Percentiles rank a stretch among this genome's conserved stretches.
Evolutionary conservation across 2,888 invertebrate genomes (phyloP).

Genomic region (Oasisia sp.): DNA sequence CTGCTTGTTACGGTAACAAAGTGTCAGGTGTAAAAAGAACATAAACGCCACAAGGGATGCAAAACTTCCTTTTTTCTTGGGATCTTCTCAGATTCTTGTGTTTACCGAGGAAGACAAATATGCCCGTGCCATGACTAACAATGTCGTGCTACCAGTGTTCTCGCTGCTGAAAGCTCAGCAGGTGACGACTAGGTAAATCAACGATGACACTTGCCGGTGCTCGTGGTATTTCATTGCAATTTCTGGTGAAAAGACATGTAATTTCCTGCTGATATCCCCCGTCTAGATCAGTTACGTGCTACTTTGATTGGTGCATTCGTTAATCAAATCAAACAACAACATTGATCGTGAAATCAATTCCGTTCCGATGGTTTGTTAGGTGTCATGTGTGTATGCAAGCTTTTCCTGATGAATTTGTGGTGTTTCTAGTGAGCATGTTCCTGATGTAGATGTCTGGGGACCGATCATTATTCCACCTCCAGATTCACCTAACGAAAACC

Average conservation of each 20-base stretch:
- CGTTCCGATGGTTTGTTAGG: not conserved
- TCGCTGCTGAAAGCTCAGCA: not conserved
- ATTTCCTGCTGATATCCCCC: not conserved
- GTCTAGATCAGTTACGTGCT: not conserved
- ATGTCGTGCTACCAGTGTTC: not conserved
- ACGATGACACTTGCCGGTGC: not conserved
- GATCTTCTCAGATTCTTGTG: not conserved
- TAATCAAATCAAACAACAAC: not conserved
- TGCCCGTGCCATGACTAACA: not conserved
- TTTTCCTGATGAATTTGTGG: not conserved
- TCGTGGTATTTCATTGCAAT: not conserved
- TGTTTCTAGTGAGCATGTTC: not conserved
- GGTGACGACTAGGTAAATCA: not conserved
- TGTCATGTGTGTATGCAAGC: not conserved
- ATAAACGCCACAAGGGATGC: not conserved
- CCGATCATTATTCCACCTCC: too few relatives aligned
- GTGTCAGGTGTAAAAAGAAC: not conserved
- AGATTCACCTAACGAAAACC: too few relatives aligned
- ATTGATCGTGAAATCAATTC: not conserved
- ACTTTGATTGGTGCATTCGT: not conserved
- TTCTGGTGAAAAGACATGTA: not conserved
- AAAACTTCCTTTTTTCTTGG: not conserved
- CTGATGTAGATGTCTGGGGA: too few relatives aligned
- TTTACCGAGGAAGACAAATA: not conserved
- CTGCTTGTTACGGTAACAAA: not conserved